Evolutionary conservation across 2,888 invertebrate genomes (phyloP), one percentile per base, ranked within the genome.

Genomic region (Drosophila rubida): DNA sequence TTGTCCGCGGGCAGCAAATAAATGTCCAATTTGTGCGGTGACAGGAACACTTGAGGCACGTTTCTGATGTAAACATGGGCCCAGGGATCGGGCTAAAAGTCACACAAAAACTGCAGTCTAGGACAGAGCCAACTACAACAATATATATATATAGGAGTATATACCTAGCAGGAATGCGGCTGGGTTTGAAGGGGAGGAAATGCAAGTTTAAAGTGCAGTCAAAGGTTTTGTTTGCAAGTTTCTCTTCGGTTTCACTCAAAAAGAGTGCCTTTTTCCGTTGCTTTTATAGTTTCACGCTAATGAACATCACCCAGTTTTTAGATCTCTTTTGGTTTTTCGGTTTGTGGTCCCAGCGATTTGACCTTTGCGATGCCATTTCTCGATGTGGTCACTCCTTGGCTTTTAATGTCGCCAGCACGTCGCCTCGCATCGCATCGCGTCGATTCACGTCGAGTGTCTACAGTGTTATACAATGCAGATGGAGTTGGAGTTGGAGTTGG

Each of bases 1-100:
- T 68, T 64, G 41, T 46, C 79, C 79, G 80, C 76, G 9, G 59
- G 80, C 88, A 78, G 54, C 87, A 88, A 88, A 82, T 82, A 88
- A 83, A 88, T 88, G 88, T 83, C 88, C 88, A 83, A 88, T 88
- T 83, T 88, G 88, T 88, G 88, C 84, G 77, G 84, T 88, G 82
- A 88, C 82, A 83, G 82, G 87, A 83, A 88, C 82, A 83, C 88
- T 83, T 88, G 88, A 84, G 81, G 82, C 82, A 83, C 82, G 82
- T 83, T 83, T 83, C 87, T 87, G 87, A 80, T 83, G 88, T 88
- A 83, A 82, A 86, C 88, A 88, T 80, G 87, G 66, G 45, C 45
- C 59, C 78, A 78, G 62, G 60, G 66, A 76, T 73, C 77, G 69
- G 65, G 67, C 69, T 68, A 82, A 87, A 75, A 85, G 80, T 83